Conservation (phyloP, 2,113 vertebrate species). For the Alethe diademata region DNA sequence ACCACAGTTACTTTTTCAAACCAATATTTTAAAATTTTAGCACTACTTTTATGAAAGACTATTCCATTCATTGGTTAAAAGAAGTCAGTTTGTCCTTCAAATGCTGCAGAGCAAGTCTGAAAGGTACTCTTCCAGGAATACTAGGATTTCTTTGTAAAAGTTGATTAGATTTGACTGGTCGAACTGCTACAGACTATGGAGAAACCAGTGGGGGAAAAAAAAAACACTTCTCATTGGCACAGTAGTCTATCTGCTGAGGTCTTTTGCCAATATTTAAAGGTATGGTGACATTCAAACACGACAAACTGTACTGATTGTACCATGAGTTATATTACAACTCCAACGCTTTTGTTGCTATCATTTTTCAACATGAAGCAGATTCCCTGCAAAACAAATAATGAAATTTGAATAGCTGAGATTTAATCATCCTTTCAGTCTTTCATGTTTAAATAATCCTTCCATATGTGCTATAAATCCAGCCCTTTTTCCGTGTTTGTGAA, state of each 20-base stretch:
- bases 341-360: neutral
- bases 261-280: conserved; percentile 32
- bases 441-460: conserved; percentile 6
- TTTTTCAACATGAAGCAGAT: conserved; percentile 29
- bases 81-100: neutral
- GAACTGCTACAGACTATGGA: neutral
- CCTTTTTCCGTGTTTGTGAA: neutral
- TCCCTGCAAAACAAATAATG: conserved; percentile 5
- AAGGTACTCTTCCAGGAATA: conserved; percentile 24
- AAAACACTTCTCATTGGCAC: neutral
- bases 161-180: neutral
- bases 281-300: neutral
- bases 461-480: neutral
- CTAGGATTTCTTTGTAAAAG: neutral
- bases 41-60: neutral
- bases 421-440: conserved; percentile 35
- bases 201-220: neutral
- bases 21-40: neutral
- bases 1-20: neutral
- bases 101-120: neutral
- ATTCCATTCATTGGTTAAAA: neutral
- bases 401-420: conserved; percentile 22
- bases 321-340: neutral
- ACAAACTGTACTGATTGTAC: neutral
- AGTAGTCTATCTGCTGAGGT: neutral